Conservation (phyloP, 23 tunicate species). For the Ciona savignyi region DNA sequence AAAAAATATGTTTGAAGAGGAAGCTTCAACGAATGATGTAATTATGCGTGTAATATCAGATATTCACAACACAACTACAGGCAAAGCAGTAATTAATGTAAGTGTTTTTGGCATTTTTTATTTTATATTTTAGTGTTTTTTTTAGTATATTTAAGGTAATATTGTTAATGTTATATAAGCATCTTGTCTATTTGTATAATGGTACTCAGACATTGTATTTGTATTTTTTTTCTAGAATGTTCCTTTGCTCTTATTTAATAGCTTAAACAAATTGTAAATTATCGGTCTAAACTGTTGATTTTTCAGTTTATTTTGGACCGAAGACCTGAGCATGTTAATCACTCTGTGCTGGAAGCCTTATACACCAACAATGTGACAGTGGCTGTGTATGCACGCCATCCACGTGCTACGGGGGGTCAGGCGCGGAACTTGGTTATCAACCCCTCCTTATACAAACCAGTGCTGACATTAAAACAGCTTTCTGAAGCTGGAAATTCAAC, state of each 20-base stretch:
- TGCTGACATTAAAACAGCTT: conserved; percentile 8
- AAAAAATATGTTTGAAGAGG: not conserved
- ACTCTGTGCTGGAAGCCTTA: not conserved
- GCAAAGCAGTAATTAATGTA: not conserved
- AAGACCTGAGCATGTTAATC: conserved; percentile 7
- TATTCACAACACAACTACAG: not conserved
- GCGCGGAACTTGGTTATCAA: conserved; percentile 12
- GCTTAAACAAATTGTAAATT: not conserved
- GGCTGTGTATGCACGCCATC: conserved; percentile 14
- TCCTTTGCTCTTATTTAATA: no score
- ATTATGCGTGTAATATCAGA: not conserved
- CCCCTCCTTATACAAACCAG: conserved; percentile 6
- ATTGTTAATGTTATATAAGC: no score
- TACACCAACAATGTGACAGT: conserved; percentile 7
- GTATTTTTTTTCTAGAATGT: no score
- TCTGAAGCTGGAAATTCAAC: conserved; percentile 3
- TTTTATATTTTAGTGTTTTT: no score
- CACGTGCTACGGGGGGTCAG: conserved; percentile 7
- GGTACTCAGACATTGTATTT: no score
- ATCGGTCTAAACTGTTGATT: not conserved
- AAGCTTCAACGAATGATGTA: not conserved
- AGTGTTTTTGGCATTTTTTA: not conserved
- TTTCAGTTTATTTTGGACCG: conserved; percentile 13
- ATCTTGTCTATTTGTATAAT: no score
- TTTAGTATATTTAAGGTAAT: no score